phyloP scores from a whole-genome alignment of 2,888 invertebrate species.

The Pandemis cinnamomeana region DNA sequence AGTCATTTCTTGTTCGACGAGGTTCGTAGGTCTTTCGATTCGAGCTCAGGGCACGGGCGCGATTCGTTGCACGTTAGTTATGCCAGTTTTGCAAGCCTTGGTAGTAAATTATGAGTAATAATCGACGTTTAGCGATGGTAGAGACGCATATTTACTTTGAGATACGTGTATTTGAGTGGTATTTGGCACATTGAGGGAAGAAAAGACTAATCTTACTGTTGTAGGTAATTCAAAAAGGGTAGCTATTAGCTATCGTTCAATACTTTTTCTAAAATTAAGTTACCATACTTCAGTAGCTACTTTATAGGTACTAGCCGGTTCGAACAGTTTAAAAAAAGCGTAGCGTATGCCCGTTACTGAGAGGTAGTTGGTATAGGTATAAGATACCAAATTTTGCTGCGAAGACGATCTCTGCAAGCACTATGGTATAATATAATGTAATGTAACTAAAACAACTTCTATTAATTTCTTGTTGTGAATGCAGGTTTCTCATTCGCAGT shows the following conservation, averaged over 20 bases:
- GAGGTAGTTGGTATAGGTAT: no score
- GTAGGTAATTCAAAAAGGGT: no score
- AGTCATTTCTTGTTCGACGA: slow-evolving; percentile 20
- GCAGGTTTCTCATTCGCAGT: background rate
- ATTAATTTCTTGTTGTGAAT: background rate
- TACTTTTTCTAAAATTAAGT: no score
- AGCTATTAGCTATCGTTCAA: no score
- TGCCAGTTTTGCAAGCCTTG: slow-evolving; percentile 11
- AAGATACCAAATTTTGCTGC: no score
- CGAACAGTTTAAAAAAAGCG: no score
- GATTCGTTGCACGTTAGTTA: background rate
- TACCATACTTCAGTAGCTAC: no score
- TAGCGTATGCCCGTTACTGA: no score
- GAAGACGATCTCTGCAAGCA: no score
- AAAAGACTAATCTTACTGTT: background rate
- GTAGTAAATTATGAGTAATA: background rate
- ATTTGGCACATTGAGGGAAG: background rate
- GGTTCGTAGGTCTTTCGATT: slow-evolving; percentile 9
- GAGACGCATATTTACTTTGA: background rate
- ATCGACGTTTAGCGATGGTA: background rate
- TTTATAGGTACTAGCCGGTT: no score
- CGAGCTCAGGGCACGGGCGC: background rate
- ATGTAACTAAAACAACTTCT: background rate
- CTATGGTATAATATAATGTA: background rate
- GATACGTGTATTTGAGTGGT: background rate